These are phyloP conservation scores for Tretioscincus oriximinensis DNA, from an alignment of 2,113 vertebrate species.

Conservation along the genomic window DNA sequence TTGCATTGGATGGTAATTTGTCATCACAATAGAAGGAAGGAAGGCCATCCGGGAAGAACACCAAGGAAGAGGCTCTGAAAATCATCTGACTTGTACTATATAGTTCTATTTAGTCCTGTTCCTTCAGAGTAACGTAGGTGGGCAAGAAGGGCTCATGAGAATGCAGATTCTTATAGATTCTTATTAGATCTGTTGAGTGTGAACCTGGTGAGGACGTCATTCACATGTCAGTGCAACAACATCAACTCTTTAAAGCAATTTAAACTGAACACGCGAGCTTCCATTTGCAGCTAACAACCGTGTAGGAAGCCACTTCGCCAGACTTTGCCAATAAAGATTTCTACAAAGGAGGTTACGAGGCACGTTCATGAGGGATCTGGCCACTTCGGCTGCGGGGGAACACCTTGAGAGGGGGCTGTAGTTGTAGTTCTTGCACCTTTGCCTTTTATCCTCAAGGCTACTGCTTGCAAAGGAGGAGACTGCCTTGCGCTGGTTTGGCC, in stretches of 20 bases:
- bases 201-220: neutral
- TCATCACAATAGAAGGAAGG: neutral
- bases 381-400: too few relatives aligned
- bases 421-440: too few relatives aligned
- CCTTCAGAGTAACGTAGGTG: neutral
- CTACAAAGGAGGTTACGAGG: neutral
- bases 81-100: too few relatives aligned
- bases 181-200: neutral
- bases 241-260: neutral
- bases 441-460: too few relatives aligned
- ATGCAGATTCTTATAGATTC: neutral
- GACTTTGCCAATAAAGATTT: neutral
- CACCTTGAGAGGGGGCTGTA: too few relatives aligned
- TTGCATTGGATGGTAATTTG: neutral
- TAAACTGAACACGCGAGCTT: conserved; percentile 8
- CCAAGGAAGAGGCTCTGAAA: too few relatives aligned
- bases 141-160: neutral
- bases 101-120: too few relatives aligned
- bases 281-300: neutral
- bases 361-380: too few relatives aligned
- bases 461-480: too few relatives aligned
- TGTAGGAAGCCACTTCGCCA: neutral
- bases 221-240: neutral
- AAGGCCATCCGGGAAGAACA: too few relatives aligned
- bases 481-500: too few relatives aligned